Evolutionary conservation across 2,113 vertebrate species (phyloP).

Genomic region (Melierax canorus): DNA sequence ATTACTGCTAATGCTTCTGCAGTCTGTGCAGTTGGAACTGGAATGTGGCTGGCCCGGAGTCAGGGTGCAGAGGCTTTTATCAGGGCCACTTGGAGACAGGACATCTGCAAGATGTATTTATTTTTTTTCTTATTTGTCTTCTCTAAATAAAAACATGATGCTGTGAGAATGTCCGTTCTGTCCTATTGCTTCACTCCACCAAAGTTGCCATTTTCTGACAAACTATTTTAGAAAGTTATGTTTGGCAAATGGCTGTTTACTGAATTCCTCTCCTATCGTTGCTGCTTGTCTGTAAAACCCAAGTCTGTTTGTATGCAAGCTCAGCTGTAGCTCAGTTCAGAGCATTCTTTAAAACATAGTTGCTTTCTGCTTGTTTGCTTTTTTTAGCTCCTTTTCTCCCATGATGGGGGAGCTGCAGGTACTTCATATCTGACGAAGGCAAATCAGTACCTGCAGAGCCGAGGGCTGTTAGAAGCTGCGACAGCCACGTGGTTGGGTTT

Average conservation of each 20-base stretch:
- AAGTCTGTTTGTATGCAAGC: background rate
- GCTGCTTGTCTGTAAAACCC: background rate
- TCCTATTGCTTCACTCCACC: background rate
- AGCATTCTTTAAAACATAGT: background rate
- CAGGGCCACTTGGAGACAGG: background rate
- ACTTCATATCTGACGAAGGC: background rate
- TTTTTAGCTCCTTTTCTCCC: background rate
- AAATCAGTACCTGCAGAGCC: background rate
- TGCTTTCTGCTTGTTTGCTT: background rate
- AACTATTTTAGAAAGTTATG: background rate
- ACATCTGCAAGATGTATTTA: conserved; percentile 9
- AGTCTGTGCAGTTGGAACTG: background rate
- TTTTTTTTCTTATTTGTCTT: background rate
- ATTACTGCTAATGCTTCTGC: conserved; percentile 14
- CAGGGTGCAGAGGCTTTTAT: background rate
- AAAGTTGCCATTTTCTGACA: background rate
- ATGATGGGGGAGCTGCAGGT: background rate
- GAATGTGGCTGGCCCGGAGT: background rate
- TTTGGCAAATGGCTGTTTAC: conserved; percentile 7
- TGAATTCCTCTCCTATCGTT: background rate
- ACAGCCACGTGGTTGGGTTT: rapidly evolving
- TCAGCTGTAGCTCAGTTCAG: background rate
- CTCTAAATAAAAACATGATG: background rate
- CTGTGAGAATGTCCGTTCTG: background rate
- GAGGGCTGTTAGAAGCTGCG: background rate